Percentiles rank a stretch among this genome's conserved stretches.
Evolutionary conservation across 2,797 vertebrate species (phyloP).

Genomic region (Amniataba percoides): DNA sequence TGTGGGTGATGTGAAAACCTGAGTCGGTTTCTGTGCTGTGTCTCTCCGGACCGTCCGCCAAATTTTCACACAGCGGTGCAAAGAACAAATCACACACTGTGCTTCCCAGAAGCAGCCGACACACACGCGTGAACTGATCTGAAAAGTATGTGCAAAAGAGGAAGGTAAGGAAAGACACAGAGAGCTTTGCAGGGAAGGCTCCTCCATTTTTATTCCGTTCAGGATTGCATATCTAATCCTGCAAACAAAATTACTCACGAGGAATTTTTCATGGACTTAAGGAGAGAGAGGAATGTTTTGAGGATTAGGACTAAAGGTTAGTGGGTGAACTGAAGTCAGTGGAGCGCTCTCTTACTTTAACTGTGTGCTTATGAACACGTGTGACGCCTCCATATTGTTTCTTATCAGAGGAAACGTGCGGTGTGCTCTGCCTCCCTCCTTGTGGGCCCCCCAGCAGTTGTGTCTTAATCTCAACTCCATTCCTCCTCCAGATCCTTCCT

Average conservation of each 20-base stretch:
- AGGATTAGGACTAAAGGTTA: constrained; percentile 42
- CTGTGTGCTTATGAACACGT: background rate
- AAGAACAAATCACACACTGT: constrained; percentile 24
- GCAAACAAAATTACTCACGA: background rate
- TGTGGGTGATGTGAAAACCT: constrained; percentile 20
- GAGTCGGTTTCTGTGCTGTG: background rate
- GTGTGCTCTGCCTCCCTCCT: background rate
- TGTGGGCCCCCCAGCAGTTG: background rate
- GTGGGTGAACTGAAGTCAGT: constrained; percentile 17
- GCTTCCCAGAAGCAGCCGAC: constrained; percentile 15
- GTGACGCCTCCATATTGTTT: background rate
- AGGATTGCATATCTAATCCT: background rate
- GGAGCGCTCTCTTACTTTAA: background rate
- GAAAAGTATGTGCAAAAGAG: constrained; percentile 20
- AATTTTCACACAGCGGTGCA: constrained; percentile 32
- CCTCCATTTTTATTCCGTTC: background rate
- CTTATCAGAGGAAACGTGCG: constrained; percentile 45
- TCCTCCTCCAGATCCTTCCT: constrained; percentile 42
- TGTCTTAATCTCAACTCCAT: constrained; percentile 26
- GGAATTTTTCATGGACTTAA: constrained; percentile 27
- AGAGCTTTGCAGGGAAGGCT: background rate
- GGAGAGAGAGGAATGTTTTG: constrained; percentile 11
- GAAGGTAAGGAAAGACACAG: constrained; percentile 13
- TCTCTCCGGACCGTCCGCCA: background rate
- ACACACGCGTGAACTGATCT: constrained; percentile 9